Base-by-base conservation (phyloP, 92 coral and sea anemone species). In the Actinernus sp. region DNA sequence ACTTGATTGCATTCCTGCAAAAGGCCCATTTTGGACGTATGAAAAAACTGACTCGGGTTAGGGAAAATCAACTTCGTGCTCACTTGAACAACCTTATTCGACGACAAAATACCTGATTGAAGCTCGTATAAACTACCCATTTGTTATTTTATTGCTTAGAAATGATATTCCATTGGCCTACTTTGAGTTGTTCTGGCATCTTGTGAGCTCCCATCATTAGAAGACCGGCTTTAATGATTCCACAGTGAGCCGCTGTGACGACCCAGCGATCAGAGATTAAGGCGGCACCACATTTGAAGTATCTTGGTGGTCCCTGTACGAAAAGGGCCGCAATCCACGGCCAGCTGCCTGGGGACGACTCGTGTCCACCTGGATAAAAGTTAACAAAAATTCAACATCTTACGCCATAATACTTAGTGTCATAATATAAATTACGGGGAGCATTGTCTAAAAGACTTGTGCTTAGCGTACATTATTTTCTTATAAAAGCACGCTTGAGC, bases 291-390 rank as follows among this genome's bases (percentile, higher is more conserved):
- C 98, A 93, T 59, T 90, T 90, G 76, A 93, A 84, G 66, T 93
- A 93, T 56, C 84, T 79, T 37, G 71, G 65, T 3, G 74, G 76
- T 24, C 88, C 83, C n/a, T 73, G 76, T 25, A 88, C 87, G 63
- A 90, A 93, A 10, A 93, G 55, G 38, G 79, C 92, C 3, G 92
- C 89, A 97, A 93, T 93, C 98, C 98, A 93, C 16, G 98, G 98
- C 98, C 98, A 93, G 47, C 88, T 80, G 16, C 98, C 98, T 12
- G 89, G 92, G 12, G 51, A 29, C 12, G 89, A 66, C 54, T 93
- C 96, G 3, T 88, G 86, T 12, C 98, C 98, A 26, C 98, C 85
- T 65, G 12, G 22, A 14, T 5, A 16, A 2, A 4, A 41, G 44
- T 12, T 19, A 4, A 26, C 30, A 58, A 20, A 10, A 49, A 13